A percentile compares a stretch with the other conserved stretches of the same genome.
Conservation (phyloP, 2,888 invertebrate species). For the Drosophila conformis region DNA sequence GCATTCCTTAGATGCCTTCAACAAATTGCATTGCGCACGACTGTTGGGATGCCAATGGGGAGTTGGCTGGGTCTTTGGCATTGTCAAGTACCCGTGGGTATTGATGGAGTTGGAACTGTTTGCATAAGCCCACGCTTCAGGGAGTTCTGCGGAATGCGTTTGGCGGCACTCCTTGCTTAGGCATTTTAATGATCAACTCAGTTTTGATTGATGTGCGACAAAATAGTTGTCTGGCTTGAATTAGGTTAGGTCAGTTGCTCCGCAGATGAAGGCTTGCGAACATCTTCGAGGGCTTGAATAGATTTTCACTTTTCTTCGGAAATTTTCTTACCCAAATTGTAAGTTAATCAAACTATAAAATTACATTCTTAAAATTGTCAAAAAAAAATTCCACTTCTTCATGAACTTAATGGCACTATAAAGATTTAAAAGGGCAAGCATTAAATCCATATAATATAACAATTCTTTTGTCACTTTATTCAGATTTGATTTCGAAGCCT, state of each 20-base stretch:
- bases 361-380: not conserved
- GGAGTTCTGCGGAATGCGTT: slow-evolving; percentile 49
- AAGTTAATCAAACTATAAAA: not conserved
- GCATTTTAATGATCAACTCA: slow-evolving; percentile 43
- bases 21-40: slow-evolving; percentile 58
- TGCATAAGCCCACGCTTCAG: slow-evolving; percentile 35
- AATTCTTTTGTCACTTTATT: slow-evolving; percentile 24
- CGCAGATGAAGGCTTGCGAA: not conserved
- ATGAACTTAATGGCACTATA: slow-evolving; percentile 7
- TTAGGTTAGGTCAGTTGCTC: slow-evolving; percentile 53
- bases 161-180: slow-evolving; percentile 46
- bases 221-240: slow-evolving; percentile 1
- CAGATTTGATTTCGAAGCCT: slow-evolving; percentile 34
- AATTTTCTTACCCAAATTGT: not conserved
- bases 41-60: slow-evolving; percentile 33
- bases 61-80: slow-evolving; percentile 35
- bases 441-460: slow-evolving; percentile 2
- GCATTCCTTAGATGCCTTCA: slow-evolving; percentile 55
- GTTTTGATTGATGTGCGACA: slow-evolving; percentile 5
- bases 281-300: no score
- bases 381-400: slow-evolving; percentile 17
- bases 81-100: slow-evolving; percentile 54
- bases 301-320: slow-evolving; percentile 26
- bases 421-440: slow-evolving; percentile 1
- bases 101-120: slow-evolving; percentile 36